Evolutionary conservation across 2,797 vertebrate genomes (phyloP).

Genomic region (Smutsia gigantea): DNA sequence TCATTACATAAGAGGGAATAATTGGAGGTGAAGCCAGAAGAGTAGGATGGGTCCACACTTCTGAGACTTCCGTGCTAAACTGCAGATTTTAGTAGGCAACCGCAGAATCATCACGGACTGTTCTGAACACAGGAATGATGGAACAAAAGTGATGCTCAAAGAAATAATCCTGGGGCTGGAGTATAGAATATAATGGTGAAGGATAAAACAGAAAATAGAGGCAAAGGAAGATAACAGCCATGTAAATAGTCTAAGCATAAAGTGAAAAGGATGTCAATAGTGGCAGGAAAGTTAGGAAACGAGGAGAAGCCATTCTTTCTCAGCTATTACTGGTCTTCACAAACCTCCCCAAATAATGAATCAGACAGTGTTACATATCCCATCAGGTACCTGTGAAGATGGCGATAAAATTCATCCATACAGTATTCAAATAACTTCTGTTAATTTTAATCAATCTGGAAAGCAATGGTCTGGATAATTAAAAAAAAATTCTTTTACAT

Average conservation of each 20-base stretch:
- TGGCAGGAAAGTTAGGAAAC: background rate
- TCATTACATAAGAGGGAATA: background rate
- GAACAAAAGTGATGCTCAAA: background rate
- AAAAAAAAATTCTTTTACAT: slow-evolving; percentile 50
- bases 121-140: background rate
- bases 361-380: background rate
- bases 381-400: too few relatives aligned
- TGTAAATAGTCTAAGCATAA: background rate
- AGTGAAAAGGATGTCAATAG: background rate
- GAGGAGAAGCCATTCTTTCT: background rate
- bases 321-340: background rate
- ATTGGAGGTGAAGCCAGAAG: background rate
- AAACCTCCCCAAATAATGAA: background rate
- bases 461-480: background rate
- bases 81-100: background rate
- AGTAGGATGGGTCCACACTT: background rate
- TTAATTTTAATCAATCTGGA: slow-evolving; percentile 41
- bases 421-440: background rate
- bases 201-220: background rate
- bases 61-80: background rate
- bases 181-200: background rate
- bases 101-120: background rate
- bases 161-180: background rate
- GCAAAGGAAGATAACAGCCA: background rate
- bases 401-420: background rate